Evolutionary conservation across 1,140 invertebrate genomes (phyloP), one percentile per base, ranked within the genome.

Genomic region (Drosophila elegans): DNA sequence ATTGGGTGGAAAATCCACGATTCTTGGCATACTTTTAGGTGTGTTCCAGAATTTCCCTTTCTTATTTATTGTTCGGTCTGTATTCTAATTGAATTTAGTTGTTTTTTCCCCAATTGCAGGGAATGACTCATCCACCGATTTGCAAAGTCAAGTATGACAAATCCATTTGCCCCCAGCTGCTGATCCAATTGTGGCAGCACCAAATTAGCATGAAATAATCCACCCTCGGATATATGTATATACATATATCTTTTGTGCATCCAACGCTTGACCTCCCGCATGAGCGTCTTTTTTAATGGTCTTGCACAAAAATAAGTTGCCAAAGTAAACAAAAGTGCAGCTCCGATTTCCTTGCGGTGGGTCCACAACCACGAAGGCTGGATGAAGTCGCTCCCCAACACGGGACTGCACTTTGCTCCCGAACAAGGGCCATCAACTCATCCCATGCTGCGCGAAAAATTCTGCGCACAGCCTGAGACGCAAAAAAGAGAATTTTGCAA

Each of bases 191-290:
- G 53, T 54, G 32, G 41, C 27, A 25, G 29, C 49, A 57, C 49
- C 68, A 69, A 88, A 88, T 86, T 88, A 78, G 83, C 83, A 75
- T 78, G 29, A 42, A 63, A 78, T 67, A 71, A 68, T 85, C 80
- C 80, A 80, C 80, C 75, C 80, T 72, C 44, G 55, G 54, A 27
- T 46, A 27, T 44, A n/a, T 27, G 3, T 55, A 29, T 46, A 5
- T 27, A 39, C 6, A 5, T 41, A 41, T 41, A 41, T 51, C 48
- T 51, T 13, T 60, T 49, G 32, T 74, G 61, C 52, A 72, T 77
- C 1, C 52, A 72, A 73, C 1, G 55, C 56, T 52, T 60, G 79
- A 68, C 83, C 83, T 86, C 83, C 83, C 73, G 74, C 83, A 82
- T 60, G 60, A 45, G 54, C 42, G 41, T 39, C 29, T 77, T 59